phyloP scores from a whole-genome alignment of 2,888 invertebrate genomes.

The Nasonovia ribisnigri region DNA sequence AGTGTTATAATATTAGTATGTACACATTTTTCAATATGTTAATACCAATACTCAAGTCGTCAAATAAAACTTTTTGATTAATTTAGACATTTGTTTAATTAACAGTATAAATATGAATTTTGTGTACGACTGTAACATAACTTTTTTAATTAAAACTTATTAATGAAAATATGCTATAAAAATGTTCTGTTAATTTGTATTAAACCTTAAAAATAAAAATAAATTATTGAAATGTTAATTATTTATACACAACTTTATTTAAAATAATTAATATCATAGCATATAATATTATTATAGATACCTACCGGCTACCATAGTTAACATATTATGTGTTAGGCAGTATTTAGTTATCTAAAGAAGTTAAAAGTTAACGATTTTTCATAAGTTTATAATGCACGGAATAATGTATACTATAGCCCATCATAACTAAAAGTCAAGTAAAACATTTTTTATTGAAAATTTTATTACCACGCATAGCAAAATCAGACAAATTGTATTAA shows the following conservation, averaged over 20 bases:
- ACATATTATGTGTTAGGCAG: background rate
- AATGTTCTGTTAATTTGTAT: background rate
- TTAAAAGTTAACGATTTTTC: background rate
- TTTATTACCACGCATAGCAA: background rate
- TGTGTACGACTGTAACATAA: background rate
- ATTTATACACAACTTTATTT: background rate
- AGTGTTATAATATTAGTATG: background rate
- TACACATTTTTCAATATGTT: background rate
- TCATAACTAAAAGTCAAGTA: background rate
- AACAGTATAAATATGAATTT: background rate
- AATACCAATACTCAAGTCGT: background rate
- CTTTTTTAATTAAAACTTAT: constrained; percentile 39
- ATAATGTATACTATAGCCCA: background rate
- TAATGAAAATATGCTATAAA: background rate
- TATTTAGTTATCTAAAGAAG: background rate
- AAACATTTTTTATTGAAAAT: background rate
- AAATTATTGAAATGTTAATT: background rate
- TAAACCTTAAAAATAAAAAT: background rate
- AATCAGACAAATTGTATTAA: background rate
- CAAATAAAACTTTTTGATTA: background rate
- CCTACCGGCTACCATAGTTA: too few relatives aligned
- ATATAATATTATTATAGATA: background rate
- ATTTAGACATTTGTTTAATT: constrained; percentile 12
- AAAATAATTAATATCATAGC: background rate
- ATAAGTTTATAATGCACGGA: background rate